A percentile compares a stretch with the other conserved stretches of the same genome.
Conservation (phyloP, 2,888 invertebrate genomes). For the Calliscelio sp. region DNA sequence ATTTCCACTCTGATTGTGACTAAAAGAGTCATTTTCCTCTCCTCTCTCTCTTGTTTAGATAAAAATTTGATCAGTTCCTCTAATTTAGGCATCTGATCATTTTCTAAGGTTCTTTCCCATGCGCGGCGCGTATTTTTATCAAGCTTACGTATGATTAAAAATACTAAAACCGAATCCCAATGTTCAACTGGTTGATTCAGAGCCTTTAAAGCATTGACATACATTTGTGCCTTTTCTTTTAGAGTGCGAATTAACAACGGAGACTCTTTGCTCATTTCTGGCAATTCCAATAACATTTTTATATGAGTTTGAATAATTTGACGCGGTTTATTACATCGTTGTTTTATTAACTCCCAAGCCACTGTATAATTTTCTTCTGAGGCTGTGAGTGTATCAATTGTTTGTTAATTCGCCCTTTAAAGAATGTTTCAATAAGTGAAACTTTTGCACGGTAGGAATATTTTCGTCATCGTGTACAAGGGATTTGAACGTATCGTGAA, state of each 20-base stretch:
- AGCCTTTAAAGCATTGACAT: not conserved
- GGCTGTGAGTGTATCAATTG: not conserved
- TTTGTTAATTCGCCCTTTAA: not conserved
- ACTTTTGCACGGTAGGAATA: not conserved
- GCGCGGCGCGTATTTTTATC: conserved; percentile 19
- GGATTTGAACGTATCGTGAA: conserved; percentile 49
- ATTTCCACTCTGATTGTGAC: no score
- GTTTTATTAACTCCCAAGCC: conserved; percentile 43
- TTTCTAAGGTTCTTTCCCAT: conserved; percentile 14
- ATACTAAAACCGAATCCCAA: not conserved
- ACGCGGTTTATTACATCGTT: conserved; percentile 23
- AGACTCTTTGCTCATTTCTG: not conserved
- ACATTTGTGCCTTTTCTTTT: not conserved
- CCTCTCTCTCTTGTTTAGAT: conserved; percentile 10
- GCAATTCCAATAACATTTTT: not conserved
- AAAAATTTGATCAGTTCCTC: not conserved
- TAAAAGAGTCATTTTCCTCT: no score
- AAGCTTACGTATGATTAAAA: not conserved
- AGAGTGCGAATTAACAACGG: not conserved
- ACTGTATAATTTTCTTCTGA: not conserved
- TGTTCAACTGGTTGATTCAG: not conserved
- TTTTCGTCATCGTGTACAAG: not conserved
- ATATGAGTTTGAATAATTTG: not conserved
- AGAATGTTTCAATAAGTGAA: not conserved
- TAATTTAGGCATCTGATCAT: not conserved